phyloP scores from a whole-genome alignment of 2,797 vertebrate species.

The Notolepis coatsorum region DNA sequence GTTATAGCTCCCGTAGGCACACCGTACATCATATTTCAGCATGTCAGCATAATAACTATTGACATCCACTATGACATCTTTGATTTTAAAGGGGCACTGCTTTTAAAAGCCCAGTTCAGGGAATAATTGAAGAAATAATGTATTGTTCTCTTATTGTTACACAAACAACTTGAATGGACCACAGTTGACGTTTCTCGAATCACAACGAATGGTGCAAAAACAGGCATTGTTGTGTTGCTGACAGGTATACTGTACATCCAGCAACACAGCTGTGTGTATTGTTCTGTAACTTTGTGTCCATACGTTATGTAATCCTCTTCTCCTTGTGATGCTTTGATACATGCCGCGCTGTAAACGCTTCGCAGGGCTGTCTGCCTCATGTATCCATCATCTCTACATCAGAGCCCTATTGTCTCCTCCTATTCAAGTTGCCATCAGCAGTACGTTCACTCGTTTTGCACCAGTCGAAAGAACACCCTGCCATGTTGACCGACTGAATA shows the following conservation, averaged over 20 bases:
- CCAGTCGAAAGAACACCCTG: slow-evolving; percentile 50
- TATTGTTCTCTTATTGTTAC: not conserved
- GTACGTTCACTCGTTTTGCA: slow-evolving; percentile 39
- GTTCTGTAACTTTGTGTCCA: slow-evolving; percentile 8
- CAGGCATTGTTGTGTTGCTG: not conserved
- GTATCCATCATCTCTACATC: slow-evolving; percentile 16
- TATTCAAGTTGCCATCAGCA: slow-evolving; percentile 30
- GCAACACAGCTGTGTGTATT: slow-evolving; percentile 20
- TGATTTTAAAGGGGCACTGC: not conserved
- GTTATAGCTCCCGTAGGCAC: not conserved
- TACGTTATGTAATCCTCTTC: not conserved
- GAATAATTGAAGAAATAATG: not conserved
- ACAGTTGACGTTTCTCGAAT: no score
- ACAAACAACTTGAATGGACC: no score
- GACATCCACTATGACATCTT: not conserved
- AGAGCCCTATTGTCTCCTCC: slow-evolving; percentile 47
- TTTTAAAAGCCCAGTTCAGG: not conserved
- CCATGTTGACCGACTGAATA: slow-evolving; percentile 39
- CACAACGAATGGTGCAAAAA: no score
- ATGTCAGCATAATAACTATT: not conserved
- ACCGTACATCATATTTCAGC: not conserved
- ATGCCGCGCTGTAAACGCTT: slow-evolving; percentile 12
- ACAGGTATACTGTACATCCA: not conserved
- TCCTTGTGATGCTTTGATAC: slow-evolving; percentile 23
- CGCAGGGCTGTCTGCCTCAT: slow-evolving; percentile 35